Conservation (phyloP, 2,797 vertebrate genomes). For the Danio aesculapii region DNA sequence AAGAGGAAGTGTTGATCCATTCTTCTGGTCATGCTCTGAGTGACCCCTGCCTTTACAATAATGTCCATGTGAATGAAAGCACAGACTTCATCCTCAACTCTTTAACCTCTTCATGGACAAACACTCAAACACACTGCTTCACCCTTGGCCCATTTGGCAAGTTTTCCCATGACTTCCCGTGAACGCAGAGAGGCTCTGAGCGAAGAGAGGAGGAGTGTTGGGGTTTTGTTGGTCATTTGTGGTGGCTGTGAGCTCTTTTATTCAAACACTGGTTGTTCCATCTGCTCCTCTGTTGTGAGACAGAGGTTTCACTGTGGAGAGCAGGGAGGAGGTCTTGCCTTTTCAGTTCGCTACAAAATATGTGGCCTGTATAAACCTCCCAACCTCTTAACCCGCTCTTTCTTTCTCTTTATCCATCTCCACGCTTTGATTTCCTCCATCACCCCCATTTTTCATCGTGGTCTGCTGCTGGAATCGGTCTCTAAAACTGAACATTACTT, state of each 20-base stretch:
- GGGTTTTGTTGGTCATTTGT: constrained; percentile 37
- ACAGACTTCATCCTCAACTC: constrained; percentile 12
- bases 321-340: constrained; percentile 41
- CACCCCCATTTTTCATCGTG: constrained; percentile 1
- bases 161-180: constrained; percentile 42
- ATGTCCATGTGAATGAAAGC: constrained; percentile 11
- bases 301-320: constrained; percentile 44
- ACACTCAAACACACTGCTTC: constrained; percentile 28
- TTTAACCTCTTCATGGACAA: constrained; percentile 19
- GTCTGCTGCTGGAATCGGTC: constrained; percentile 11
- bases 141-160: constrained; percentile 45
- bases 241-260: constrained; percentile 33
- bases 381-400: constrained; percentile 24
- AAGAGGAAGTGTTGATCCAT: constrained; percentile 16
- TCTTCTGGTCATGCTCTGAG: constrained; percentile 3
- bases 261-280: constrained; percentile 40
- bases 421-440: constrained; percentile 23
- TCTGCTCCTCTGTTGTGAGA: constrained; percentile 48
- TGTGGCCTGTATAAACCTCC: constrained; percentile 39
- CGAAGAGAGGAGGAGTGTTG: constrained; percentile 8
- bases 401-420: constrained; percentile 14
- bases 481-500: constrained; percentile 23
- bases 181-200: neutral
- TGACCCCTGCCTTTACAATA: constrained; percentile 4
- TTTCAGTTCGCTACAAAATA: constrained; percentile 44